These are phyloP conservation scores for Brachionus plicatilis DNA, from an alignment of 1,140 invertebrate species.

Conservation along the genomic window DNA sequence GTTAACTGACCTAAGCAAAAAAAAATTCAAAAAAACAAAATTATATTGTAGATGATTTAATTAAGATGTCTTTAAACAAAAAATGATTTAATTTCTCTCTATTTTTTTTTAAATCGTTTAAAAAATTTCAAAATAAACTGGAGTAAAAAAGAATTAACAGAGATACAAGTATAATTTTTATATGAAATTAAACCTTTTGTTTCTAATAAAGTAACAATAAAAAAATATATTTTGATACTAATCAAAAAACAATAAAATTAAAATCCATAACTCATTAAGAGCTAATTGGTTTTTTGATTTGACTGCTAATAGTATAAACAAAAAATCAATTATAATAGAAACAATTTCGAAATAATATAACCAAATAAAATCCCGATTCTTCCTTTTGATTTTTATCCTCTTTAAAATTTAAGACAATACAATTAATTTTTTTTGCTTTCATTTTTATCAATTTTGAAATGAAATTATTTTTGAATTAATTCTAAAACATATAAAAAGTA, in stretches of 20 bases:
- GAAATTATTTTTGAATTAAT: no score
- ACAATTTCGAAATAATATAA: neutral
- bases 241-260: neutral
- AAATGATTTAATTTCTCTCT: no score
- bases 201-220: neutral
- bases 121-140: no score
- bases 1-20: no score
- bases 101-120: no score
- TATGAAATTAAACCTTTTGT: neutral
- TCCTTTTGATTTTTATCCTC: neutral
- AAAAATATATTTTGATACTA: neutral
- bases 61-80: no score
- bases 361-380: neutral
- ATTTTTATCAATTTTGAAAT: no score
- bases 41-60: no score
- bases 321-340: neutral
- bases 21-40: no score
- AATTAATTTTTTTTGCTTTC: no score
- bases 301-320: neutral
- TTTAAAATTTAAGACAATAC: neutral
- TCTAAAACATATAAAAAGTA: no score
- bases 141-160: neutral
- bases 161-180: neutral
- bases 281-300: neutral
- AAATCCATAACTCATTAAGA: neutral